Evolutionary conservation across 2,888 invertebrate species (phyloP).

Genomic region (Perizoma affinitatum): DNA sequence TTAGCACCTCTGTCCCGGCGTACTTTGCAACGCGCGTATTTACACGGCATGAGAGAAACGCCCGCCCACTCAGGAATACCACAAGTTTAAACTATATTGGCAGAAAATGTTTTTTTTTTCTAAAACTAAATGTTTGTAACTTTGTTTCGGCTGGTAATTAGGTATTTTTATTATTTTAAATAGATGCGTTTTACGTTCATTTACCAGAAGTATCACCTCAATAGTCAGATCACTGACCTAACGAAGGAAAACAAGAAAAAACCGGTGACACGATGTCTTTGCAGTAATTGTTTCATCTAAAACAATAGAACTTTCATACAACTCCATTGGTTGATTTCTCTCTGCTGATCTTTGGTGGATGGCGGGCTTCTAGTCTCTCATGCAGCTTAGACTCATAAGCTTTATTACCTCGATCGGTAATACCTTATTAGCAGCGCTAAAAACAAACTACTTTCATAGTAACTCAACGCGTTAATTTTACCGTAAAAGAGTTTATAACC

Average conservation of each 20-base stretch:
- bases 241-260: no score
- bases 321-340: no score
- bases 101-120: slow-evolving; percentile 24
- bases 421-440: slow-evolving; percentile 5
- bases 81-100: slow-evolving; percentile 37
- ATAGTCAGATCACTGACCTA: no score
- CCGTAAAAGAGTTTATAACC: slow-evolving; percentile 26
- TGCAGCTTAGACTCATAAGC: background rate
- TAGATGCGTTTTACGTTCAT: no score
- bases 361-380: background rate
- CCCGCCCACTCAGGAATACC: slow-evolving; percentile 40
- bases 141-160: no score
- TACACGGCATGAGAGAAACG: slow-evolving; percentile 50
- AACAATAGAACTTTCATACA: background rate
- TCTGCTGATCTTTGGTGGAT: background rate
- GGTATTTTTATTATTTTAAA: no score
- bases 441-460: slow-evolving; percentile 9
- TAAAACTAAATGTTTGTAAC: no score
- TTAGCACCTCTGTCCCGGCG: slow-evolving; percentile 50
- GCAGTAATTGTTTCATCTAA: no score
- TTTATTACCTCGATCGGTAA: background rate
- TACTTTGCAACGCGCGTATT: slow-evolving; percentile 48
- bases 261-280: no score
- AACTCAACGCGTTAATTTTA: slow-evolving; percentile 22
- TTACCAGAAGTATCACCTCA: no score